phyloP scores from a whole-genome alignment of 2,888 invertebrate genomes.

The Andrena trimmerana region DNA sequence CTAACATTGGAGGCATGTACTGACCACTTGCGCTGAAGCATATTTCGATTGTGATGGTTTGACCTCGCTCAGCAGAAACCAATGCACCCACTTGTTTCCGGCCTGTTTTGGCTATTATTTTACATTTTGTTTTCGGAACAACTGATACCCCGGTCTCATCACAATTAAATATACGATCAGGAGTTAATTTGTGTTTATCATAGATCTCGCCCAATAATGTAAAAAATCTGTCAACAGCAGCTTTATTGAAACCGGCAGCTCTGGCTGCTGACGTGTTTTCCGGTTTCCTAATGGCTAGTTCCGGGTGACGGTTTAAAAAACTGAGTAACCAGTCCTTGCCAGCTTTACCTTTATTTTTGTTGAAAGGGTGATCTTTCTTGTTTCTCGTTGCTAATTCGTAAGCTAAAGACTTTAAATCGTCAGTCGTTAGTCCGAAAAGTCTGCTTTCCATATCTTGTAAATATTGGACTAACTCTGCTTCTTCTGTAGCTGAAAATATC shows the following conservation, averaged over 20 bases:
- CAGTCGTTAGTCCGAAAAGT: background rate
- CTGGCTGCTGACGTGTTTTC: conserved; percentile 34
- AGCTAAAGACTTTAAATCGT: background rate
- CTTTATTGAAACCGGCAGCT: no score
- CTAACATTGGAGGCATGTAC: conserved; percentile 3
- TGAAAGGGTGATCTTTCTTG: background rate
- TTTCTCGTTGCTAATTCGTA: background rate
- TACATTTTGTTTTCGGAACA: background rate
- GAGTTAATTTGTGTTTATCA: background rate
- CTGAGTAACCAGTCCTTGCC: background rate
- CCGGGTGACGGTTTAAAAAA: conserved; percentile 27
- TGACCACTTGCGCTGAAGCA: background rate
- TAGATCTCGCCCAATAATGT: conserved; percentile 8
- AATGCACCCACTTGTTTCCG: conserved; percentile 1
- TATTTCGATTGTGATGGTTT: background rate
- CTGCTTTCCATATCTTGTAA: background rate
- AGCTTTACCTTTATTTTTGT: background rate
- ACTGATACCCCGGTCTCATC: background rate
- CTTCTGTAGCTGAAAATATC: background rate
- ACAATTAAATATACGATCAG: background rate
- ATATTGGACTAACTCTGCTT: background rate
- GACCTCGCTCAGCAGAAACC: background rate
- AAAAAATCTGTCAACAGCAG: conserved; percentile 23
- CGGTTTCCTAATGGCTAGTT: conserved; percentile 15
- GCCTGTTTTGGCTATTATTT: background rate